phyloP scores from a whole-genome alignment of 2,888 invertebrate species.

The Pardosa pseudoannulata region DNA sequence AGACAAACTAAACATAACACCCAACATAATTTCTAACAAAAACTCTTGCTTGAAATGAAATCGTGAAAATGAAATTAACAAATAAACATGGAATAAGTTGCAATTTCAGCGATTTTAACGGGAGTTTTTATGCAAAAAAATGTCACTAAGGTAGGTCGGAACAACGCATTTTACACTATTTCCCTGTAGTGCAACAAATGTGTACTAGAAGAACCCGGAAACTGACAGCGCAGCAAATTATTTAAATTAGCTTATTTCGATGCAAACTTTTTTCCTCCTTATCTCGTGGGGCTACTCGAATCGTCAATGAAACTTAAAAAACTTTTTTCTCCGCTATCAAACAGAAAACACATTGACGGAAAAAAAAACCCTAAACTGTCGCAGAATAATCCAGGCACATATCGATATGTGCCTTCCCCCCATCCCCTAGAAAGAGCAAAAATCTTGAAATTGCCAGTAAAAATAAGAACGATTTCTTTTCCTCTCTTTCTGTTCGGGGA shows the following conservation, averaged over 20 bases:
- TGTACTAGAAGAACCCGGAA: no score
- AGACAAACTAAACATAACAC: no score
- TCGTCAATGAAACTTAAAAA: neutral
- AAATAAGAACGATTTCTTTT: neutral
- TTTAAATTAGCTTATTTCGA: neutral
- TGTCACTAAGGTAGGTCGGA: no score
- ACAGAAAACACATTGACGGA: no score
- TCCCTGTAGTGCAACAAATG: neutral
- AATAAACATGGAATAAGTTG: no score
- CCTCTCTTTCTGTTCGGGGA: neutral
- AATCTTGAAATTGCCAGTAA: constrained; percentile 6
- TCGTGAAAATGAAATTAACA: no score
- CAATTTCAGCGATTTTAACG: no score
- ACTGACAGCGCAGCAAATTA: neutral
- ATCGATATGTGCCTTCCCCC: neutral
- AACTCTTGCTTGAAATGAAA: no score
- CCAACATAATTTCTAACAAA: no score
- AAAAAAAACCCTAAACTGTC: no score
- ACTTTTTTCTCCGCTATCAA: neutral
- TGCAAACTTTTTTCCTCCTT: neutral
- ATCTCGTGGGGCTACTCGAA: neutral
- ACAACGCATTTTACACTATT: no score
- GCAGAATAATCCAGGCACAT: constrained; percentile 1
- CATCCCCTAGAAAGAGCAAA: neutral
- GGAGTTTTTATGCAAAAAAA: no score